Conservation (phyloP, 2,888 invertebrate species). For the Noctuana brunneofusca region DNA sequence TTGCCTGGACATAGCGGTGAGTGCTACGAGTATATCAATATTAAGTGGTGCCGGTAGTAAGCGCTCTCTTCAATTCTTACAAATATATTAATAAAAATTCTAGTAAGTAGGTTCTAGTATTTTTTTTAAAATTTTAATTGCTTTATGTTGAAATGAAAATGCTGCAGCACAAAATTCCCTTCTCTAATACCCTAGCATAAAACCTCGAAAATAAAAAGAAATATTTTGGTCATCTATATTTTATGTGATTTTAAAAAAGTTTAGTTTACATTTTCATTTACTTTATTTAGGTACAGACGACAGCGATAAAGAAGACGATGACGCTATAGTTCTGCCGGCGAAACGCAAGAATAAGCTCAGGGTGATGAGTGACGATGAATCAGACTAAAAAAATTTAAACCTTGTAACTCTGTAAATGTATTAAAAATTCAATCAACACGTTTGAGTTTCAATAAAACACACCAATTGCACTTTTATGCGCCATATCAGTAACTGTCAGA, state of each 20-base stretch:
- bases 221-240: too few species aligned
- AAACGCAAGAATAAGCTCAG: constrained; percentile 56
- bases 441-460: constrained; percentile 30
- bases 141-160: too few species aligned
- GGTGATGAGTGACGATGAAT: constrained; percentile 71
- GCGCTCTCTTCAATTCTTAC: too few species aligned
- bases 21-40: too few species aligned
- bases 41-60: background rate
- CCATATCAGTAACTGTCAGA: constrained; percentile 30
- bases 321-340: constrained; percentile 50
- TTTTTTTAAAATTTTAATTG: too few species aligned
- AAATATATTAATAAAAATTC: too few species aligned
- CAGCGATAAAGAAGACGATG: constrained; percentile 60
- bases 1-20: constrained; percentile 62
- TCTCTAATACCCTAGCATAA: too few species aligned
- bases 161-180: too few species aligned
- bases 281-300: constrained; percentile 49
- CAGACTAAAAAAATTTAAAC: constrained; percentile 50
- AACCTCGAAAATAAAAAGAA: too few species aligned
- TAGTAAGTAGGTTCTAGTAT: too few species aligned
- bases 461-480: constrained; percentile 26
- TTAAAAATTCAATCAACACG: constrained; percentile 28
- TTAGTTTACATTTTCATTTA: too few species aligned
- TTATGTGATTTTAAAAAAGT: too few species aligned
- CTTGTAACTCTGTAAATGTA: constrained; percentile 12